phyloP scores from a whole-genome alignment of 2,113 vertebrate species.

The Pteronura brasiliensis region DNA sequence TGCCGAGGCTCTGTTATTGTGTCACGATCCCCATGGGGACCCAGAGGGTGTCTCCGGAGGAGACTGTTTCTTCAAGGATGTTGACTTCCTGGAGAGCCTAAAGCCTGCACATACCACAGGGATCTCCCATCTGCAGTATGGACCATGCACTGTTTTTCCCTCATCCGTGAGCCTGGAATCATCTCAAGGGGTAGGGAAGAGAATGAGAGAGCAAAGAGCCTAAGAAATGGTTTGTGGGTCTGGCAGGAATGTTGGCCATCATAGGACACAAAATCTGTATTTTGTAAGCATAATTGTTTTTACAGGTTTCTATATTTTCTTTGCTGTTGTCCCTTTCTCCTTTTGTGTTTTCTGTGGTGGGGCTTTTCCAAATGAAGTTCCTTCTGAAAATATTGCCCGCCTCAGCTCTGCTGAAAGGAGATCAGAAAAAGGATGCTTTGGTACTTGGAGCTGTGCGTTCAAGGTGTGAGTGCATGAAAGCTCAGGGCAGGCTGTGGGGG shows the following conservation, averaged over 20 bases:
- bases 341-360: neutral
- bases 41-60: neutral
- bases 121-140: neutral
- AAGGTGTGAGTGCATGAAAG: neutral
- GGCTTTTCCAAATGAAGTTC: slow-evolving; percentile 25
- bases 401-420: slow-evolving; percentile 21
- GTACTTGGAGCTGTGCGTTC: neutral
- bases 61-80: neutral
- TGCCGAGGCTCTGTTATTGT: neutral
- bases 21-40: neutral
- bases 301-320: slow-evolving; percentile 23
- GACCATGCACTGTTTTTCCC: neutral
- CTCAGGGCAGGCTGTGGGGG: neutral
- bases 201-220: neutral
- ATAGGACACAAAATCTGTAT: neutral
- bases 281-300: neutral
- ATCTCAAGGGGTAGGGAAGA: neutral
- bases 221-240: neutral
- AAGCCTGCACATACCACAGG: no score
- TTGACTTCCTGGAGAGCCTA: neutral
- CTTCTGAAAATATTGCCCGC: slow-evolving; percentile 4
- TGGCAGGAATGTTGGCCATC: neutral
- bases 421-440: neutral
- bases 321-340: neutral
- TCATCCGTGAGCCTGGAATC: neutral